Evolutionary conservation across 2,797 vertebrate genomes (phyloP).

Genomic region (Pelochelys cantorii): DNA sequence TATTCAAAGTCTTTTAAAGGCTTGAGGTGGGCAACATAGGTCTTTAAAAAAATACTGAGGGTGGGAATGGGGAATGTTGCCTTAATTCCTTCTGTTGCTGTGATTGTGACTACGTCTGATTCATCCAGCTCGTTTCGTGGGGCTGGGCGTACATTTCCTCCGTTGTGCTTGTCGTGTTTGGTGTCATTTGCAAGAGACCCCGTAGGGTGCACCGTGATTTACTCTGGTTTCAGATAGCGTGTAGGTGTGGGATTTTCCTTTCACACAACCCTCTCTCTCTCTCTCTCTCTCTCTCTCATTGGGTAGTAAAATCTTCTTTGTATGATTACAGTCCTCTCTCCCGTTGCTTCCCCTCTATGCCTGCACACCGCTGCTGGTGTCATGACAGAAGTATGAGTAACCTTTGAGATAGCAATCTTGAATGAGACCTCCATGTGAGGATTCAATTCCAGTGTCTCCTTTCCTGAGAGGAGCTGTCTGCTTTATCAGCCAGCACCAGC

Average conservation of each 20-base stretch:
- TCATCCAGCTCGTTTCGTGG: neutral
- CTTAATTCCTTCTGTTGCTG: neutral
- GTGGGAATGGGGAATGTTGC: neutral
- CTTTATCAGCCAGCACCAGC: conserved; percentile 73
- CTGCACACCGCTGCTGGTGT: rapidly evolving
- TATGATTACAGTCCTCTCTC: neutral
- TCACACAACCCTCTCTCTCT: neutral
- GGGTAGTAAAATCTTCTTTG: neutral
- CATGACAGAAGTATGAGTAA: neutral
- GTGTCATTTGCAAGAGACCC: neutral
- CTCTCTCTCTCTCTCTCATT: neutral
- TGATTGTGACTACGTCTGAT: neutral
- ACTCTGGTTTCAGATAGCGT: rapidly evolving
- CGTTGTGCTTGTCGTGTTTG: neutral
- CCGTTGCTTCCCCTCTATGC: neutral
- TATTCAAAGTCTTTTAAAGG: neutral
- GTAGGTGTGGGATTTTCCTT: rapidly evolving
- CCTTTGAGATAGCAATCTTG: neutral
- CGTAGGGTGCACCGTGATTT: neutral
- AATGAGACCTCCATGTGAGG: neutral
- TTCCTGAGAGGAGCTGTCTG: conserved; percentile 36
- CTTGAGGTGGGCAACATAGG: neutral
- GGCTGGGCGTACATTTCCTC: neutral
- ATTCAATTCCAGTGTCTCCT: conserved; percentile 24
- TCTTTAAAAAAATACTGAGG: neutral